Evolutionary conservation across 2,888 invertebrate genomes (phyloP).

Genomic region (Nebria brevicollis): DNA sequence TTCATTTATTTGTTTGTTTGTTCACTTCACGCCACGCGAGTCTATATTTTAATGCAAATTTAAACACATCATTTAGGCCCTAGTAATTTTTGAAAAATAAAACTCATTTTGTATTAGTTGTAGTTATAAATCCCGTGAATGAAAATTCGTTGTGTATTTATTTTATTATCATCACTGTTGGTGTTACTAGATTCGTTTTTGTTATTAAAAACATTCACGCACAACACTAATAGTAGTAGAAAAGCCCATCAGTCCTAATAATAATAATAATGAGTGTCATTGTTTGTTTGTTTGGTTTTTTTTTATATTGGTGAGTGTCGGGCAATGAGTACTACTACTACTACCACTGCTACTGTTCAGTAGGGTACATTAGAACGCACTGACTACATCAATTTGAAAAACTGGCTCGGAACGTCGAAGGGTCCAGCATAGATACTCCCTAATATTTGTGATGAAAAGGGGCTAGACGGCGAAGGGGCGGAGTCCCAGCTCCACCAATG

Average conservation of each 20-base stretch:
- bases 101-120: background rate
- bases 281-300: conserved; percentile 1
- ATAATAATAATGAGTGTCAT: conserved; percentile 11
- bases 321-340: conserved; percentile 7
- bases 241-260: background rate
- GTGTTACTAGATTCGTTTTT: background rate
- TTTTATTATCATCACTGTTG: background rate
- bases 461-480: conserved; percentile 60
- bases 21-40: conserved; percentile 13
- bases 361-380: conserved; percentile 55
- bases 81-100: background rate
- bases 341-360: conserved; percentile 14
- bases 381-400: conserved; percentile 62
- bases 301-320: conserved; percentile 4
- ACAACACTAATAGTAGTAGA: conserved; percentile 11
- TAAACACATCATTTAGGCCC: background rate
- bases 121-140: background rate
- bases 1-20: conserved; percentile 21
- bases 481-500: conserved; percentile 71
- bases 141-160: background rate
- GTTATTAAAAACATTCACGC: background rate
- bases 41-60: background rate
- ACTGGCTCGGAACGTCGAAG: conserved; percentile 56
- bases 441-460: conserved; percentile 60
- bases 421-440: conserved; percentile 62